Percentiles rank a stretch among this genome's conserved stretches.
Conservation (phyloP, 2,113 vertebrate genomes). For the Ceuthmochares aereus region DNA sequence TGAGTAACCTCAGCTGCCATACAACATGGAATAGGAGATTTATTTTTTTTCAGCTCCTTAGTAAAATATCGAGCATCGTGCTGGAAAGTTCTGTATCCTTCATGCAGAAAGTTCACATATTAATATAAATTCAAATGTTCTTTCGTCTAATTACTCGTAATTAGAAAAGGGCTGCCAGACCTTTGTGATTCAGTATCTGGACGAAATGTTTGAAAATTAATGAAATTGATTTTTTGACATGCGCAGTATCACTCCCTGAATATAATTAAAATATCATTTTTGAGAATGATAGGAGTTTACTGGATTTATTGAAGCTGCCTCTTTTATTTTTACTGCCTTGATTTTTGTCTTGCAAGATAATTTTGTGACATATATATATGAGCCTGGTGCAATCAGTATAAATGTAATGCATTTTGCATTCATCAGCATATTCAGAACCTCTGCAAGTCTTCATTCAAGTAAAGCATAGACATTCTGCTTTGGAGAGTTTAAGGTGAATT, state of each 20-base stretch:
- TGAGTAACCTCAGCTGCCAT: background rate
- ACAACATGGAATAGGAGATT: background rate
- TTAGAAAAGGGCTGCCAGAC: conserved; percentile 37
- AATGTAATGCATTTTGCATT: background rate
- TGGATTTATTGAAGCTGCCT: background rate
- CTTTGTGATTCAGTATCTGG: background rate
- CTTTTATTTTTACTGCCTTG: background rate
- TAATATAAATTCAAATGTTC: conserved; percentile 39
- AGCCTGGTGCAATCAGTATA: background rate
- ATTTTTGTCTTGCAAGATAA: background rate
- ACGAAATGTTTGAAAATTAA: conserved; percentile 34
- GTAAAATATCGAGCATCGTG: background rate
- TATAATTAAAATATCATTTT: conserved; percentile 15
- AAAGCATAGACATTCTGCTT: background rate
- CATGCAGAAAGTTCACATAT: conserved; percentile 22
- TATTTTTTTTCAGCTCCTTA: background rate
- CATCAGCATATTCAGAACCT: background rate
- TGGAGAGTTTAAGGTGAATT: background rate
- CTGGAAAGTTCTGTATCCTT: background rate
- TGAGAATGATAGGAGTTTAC: background rate
- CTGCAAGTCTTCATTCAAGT: background rate
- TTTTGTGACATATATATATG: background rate
- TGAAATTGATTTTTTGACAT: conserved; percentile 32
- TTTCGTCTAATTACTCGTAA: conserved; percentile 40
- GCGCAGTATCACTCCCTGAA: background rate